A percentile compares a stretch with the other conserved stretches of the same genome.
Conservation (phyloP, 2,797 vertebrate genomes). For the Erethizon dorsatum region DNA sequence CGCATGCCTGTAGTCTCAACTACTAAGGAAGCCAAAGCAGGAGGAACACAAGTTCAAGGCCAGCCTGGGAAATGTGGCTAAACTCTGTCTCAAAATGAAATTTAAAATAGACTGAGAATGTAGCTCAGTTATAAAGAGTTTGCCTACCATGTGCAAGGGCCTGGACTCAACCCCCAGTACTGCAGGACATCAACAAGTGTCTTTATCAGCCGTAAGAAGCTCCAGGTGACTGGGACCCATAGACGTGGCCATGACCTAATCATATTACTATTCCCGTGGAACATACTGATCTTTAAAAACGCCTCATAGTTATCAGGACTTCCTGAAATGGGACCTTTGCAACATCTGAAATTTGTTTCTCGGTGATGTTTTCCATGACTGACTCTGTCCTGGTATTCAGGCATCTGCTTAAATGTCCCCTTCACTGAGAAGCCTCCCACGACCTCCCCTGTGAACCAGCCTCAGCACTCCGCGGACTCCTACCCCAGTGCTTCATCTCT, state of each 20-base stretch:
- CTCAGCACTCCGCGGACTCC: not conserved
- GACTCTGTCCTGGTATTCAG: not conserved
- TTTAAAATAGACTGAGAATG: not conserved
- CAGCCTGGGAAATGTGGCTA: not conserved
- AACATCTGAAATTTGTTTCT: conserved; percentile 26
- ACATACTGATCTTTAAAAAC: not conserved
- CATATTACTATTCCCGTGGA: not conserved
- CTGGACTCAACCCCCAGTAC: not conserved
- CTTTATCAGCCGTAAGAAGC: conserved; percentile 12
- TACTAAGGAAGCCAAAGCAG: not conserved
- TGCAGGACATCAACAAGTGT: not conserved
- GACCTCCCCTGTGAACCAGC: not conserved
- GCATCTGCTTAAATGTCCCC: not conserved
- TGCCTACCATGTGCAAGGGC: not conserved
- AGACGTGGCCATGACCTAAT: not conserved
- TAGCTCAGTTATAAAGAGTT: not conserved
- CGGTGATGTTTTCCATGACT: not conserved
- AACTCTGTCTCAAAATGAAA: not conserved
- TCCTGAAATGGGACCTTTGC: not conserved
- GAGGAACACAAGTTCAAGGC: not conserved
- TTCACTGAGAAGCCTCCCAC: not conserved
- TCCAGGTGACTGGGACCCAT: not conserved
- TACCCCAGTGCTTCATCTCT: not conserved
- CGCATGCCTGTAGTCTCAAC: not conserved
- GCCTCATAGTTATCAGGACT: not conserved